phyloP scores from a whole-genome alignment of 1,140 invertebrate genomes.

The Microplitis demolitor region DNA sequence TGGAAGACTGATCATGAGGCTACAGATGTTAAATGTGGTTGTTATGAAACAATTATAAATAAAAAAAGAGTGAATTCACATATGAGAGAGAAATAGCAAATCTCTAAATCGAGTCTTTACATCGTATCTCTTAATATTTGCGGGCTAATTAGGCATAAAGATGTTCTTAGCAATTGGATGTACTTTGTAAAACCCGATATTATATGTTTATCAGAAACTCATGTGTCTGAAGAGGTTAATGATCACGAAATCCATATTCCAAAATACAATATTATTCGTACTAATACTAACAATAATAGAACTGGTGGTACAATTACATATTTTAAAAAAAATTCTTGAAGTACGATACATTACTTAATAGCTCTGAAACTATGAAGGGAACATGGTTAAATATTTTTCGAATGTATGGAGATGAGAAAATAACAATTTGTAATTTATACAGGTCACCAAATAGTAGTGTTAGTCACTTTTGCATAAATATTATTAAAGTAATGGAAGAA shows the following conservation, averaged over 20 bases:
- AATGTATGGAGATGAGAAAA: neutral
- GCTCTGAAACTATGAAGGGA: neutral
- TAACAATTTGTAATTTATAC: too few relatives aligned
- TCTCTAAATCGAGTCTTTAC: neutral
- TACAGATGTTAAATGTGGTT: too few relatives aligned
- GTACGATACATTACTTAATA: neutral
- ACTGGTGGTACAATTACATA: conserved; percentile 12
- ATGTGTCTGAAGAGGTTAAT: conserved; percentile 6
- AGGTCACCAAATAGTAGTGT: too few relatives aligned
- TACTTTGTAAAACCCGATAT: neutral
- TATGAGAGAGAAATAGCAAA: too few relatives aligned
- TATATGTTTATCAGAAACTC: conserved; percentile 7
- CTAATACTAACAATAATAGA: conserved; percentile 10
- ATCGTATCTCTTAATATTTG: conserved; percentile 7
- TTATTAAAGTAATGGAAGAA: too few relatives aligned
- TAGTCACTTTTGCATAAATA: too few relatives aligned
- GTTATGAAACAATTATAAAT: too few relatives aligned
- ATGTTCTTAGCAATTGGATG: conserved; percentile 10
- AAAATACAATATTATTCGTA: neutral
- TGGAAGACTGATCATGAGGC: too few relatives aligned
- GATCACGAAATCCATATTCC: conserved; percentile 2
- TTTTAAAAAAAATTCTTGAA: neutral
- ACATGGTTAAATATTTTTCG: neutral
- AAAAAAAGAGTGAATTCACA: too few relatives aligned
- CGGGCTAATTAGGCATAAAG: conserved; percentile 19